phyloP scores from a whole-genome alignment of 1,140 invertebrate genomes.

The Drosophila neocordata region DNA sequence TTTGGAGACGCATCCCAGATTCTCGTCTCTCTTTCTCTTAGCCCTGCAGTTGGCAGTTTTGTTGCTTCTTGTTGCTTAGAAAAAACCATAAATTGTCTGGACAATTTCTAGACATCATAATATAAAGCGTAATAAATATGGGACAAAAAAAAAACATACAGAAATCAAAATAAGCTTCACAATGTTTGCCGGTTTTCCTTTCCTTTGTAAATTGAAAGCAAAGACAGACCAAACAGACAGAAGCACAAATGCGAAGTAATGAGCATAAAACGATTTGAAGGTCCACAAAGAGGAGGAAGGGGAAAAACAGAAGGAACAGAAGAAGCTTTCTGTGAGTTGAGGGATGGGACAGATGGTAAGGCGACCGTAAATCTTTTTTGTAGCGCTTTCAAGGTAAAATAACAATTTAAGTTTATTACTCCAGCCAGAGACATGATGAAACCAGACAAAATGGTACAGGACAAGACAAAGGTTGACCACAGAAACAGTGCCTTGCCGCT shows the following conservation, averaged over 20 bases:
- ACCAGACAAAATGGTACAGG: slow-evolving; percentile 7
- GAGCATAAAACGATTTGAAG: slow-evolving; percentile 68
- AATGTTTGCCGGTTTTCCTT: slow-evolving; percentile 34
- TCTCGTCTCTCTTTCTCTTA: not conserved
- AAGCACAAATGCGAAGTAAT: slow-evolving; percentile 68
- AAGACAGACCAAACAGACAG: slow-evolving; percentile 6
- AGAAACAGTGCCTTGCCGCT: not conserved
- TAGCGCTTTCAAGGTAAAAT: slow-evolving; percentile 76
- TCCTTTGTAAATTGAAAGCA: slow-evolving; percentile 33
- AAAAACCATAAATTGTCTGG: slow-evolving; percentile 68
- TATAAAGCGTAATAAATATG: slow-evolving; percentile 73
- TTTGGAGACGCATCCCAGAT: not conserved
- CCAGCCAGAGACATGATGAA: slow-evolving; percentile 2
- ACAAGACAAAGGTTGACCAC: not conserved
- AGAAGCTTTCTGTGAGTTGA: not conserved
- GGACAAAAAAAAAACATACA: slow-evolving; percentile 44
- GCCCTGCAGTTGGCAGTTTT: not conserved
- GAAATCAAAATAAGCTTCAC: slow-evolving; percentile 73
- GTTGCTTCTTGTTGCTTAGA: slow-evolving; percentile 26
- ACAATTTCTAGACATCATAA: slow-evolving; percentile 70
- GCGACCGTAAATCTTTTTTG: slow-evolving; percentile 73
- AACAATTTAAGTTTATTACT: slow-evolving; percentile 79
- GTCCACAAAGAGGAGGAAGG: slow-evolving; percentile 21
- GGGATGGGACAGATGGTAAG: slow-evolving; percentile 38
- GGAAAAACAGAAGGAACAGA: not conserved